Base-by-base conservation (phyloP, 1,140 invertebrate species). In the Anoplophora glabripennis region DNA sequence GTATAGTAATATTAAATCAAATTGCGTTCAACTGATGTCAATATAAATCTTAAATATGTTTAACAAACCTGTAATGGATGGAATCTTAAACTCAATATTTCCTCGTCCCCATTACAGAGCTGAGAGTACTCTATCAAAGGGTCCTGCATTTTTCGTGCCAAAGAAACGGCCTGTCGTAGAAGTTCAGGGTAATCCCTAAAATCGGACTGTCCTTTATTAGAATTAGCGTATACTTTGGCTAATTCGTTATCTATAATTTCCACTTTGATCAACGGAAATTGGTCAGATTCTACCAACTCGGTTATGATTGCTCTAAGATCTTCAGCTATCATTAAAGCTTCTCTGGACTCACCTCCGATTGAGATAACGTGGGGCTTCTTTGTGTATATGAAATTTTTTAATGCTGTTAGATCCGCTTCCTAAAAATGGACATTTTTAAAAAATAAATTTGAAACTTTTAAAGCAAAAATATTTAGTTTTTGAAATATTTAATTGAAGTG, bases 111-210 rank as follows among this genome's bases (percentile, higher is more conserved):
- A 12, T 94, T 96, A 75, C 94, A 98, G 0, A 99, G 78, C 74
- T 98, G 95, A 1, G 93, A 92, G 76, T 94, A 98, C 74, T 99
- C 97, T 15, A 98, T 85, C 0, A 99, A 76, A 0, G 98, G 96
- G 81, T 99, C 98, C 76, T 98, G 94, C 62, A 99, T 80, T 46
- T 92, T 83, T 49, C 98, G 81, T 0, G 90, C 96, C 44, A 99
- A 75, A 1, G 94, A 98, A 46, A 99, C 87, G 1, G 96, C 92
- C 78, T 98, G 90, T 4, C 94, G 81, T 0, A 98, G 72, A 1
- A 96, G 74, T 18, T 86, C 83, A 0, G 95, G 95, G 78, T 96
- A 97, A 68, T 98, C 93, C 61, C 91, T 81, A 71, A 97, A 97
- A 70, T 98, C 95, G 33, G 58, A 81, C 63, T 86, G 77, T 44